Conservation (phyloP, 2,888 invertebrate species). For the Tineola bisselliella region DNA sequence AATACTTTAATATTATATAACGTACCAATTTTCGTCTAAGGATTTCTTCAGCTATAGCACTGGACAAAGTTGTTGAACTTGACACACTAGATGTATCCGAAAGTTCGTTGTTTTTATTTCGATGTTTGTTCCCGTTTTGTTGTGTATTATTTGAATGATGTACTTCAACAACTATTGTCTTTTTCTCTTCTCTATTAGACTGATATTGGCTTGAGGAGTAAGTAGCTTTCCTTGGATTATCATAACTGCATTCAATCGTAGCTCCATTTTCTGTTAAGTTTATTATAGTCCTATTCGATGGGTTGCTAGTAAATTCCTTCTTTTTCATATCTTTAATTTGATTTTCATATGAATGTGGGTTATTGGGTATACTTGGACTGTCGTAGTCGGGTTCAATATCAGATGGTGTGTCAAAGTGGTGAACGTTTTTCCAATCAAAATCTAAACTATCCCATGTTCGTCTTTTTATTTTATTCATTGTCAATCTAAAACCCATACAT, state of each 20-base stretch:
- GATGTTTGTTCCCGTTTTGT: neutral
- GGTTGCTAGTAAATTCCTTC: conserved; percentile 41
- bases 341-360: conserved; percentile 53
- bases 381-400: conserved; percentile 62
- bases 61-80: conserved; percentile 52
- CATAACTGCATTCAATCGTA: conserved; percentile 71
- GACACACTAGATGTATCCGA: conserved; percentile 44
- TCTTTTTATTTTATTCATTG: conserved; percentile 52
- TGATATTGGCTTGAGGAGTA: conserved; percentile 34
- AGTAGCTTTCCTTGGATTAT: conserved; percentile 37
- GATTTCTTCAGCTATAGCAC: conserved; percentile 62
- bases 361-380: conserved; percentile 58
- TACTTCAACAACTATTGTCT: conserved; percentile 81
- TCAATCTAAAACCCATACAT: conserved; percentile 52
- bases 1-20: too few species aligned
- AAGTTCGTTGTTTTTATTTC: conserved; percentile 24
- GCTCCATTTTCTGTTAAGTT: conserved; percentile 77
- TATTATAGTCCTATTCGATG: conserved; percentile 77
- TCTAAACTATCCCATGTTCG: conserved; percentile 72
- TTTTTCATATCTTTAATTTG: conserved; percentile 42
- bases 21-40: conserved; percentile 43
- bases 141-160: conserved; percentile 55
- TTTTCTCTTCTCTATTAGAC: conserved; percentile 50
- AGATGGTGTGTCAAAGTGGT: conserved; percentile 59
- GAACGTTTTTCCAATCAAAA: conserved; percentile 64